These are phyloP conservation scores for Drosophila maculinotata DNA, from an alignment of 2,888 invertebrate species.

Conservation along the genomic window DNA sequence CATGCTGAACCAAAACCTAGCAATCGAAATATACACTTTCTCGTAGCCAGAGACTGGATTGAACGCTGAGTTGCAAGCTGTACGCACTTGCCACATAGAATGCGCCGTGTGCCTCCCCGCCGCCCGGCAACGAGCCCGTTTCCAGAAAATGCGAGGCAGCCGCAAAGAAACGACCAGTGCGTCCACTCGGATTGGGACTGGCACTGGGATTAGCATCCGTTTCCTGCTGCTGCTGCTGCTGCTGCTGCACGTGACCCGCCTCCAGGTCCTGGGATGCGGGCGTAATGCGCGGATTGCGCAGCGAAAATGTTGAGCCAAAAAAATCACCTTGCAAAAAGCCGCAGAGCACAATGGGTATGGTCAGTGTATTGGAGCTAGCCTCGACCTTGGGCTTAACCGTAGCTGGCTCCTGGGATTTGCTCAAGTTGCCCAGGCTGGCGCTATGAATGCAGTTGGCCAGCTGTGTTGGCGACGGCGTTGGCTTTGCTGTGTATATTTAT, in stretches of 20 bases:
- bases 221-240: conserved; percentile 21
- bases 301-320: conserved; percentile 73
- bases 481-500: conserved; percentile 24
- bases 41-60: neutral
- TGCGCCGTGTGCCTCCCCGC: conserved; percentile 21
- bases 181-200: conserved; percentile 36
- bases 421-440: conserved; percentile 64
- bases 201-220: conserved; percentile 12
- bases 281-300: conserved; percentile 60
- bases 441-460: conserved; percentile 55
- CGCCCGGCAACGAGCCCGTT: conserved; percentile 56
- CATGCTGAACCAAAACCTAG: conserved; percentile 53
- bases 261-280: conserved; percentile 64
- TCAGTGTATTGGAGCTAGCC: conserved; percentile 60
- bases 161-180: conserved; percentile 75
- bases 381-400: conserved; percentile 11
- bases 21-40: conserved; percentile 24
- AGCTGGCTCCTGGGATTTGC: conserved; percentile 14
- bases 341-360: conserved; percentile 85
- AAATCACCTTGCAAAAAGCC: conserved; percentile 85
- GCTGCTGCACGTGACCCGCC: conserved; percentile 45
- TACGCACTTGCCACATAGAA: conserved; percentile 72
- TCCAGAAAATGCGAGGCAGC: conserved; percentile 70
- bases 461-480: conserved; percentile 32
- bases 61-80: conserved; percentile 21